Base-by-base conservation (phyloP, 2,888 invertebrate species). In the Ophonus ardosiacus region DNA sequence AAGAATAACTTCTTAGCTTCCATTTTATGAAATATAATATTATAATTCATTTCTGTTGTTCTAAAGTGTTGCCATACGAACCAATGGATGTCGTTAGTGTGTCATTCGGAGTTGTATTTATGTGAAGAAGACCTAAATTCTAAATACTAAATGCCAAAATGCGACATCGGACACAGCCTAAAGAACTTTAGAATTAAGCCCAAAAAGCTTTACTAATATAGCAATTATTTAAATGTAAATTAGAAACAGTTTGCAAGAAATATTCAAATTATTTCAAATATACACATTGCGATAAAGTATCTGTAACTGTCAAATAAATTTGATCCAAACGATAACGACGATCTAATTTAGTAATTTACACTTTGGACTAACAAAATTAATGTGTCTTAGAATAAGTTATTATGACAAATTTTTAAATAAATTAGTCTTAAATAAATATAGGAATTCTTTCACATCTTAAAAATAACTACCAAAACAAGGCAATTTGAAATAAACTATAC, bases 221-320 rank as follows among this genome's bases (percentile, higher is more conserved):
- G 18, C 24, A 13, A 68, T 43, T 74, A 43, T 74, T 43, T 17
- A 18, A 43, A 74, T 43, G 43, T 43, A 74, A 74, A 74, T 74
- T 68, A 15, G 17, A 68, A 38, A 6, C 1, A 15, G 40, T 68
- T 15, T 43, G 18, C 68, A 18, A 51, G 71, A 74, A 74, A 24
- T n/a, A 24, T 63, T 24, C 24, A 24, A 63, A 74, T 40, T 74
- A 74, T 40, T 74, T 74, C 71, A 43, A 68, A 68, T 24, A 68
- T 24, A 65, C 24, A 24, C 18, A 24, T 38, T 2, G 13, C 71
- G 71, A 43, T 74, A 74, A 51, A 74, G 15, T 74, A 74, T 43
- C 71, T 74, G 18, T 74, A 74, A 43, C 43, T 74, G 71, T 74
- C 71, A 74, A 74, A 74, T 74, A 74, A 74, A 74, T 74, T 74